Percentiles rank a stretch among this genome's conserved stretches.
phyloP scores from a whole-genome alignment of 2,113 vertebrate genomes.

The Actinemys pallida region DNA sequence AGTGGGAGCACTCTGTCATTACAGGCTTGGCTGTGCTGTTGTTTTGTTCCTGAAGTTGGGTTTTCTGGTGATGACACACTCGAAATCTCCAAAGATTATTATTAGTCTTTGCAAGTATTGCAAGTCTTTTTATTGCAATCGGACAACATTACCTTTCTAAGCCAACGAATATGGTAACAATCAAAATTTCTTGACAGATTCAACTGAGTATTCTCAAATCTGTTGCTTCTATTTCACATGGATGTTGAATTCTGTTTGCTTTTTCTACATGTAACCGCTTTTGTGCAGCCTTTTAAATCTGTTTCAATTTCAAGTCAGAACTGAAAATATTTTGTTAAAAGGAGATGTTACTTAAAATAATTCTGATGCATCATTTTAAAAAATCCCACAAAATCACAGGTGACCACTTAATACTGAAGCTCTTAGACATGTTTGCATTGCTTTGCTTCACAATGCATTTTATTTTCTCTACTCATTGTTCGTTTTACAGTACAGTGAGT shows the following conservation, averaged over 20 bases:
- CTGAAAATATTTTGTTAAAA: conserved; percentile 46
- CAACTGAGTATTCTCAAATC: conserved; percentile 29
- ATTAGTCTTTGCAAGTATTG: conserved; percentile 3
- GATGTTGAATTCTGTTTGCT: conserved; percentile 10
- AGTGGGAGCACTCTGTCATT: not conserved
- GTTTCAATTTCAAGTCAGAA: conserved; percentile 48
- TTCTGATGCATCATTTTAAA: conserved; percentile 43
- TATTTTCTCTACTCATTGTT: conserved; percentile 69
- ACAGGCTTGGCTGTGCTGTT: not conserved
- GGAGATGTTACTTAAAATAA: conserved; percentile 47
- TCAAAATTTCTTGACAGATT: conserved; percentile 11
- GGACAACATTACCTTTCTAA: not conserved
- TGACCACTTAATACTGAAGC: conserved; percentile 65
- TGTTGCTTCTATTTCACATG: conserved; percentile 36
- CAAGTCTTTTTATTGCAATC: not conserved
- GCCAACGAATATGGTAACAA: not conserved
- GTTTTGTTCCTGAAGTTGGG: conserved; percentile 23
- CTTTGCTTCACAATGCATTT: conserved; percentile 62
- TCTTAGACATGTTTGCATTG: conserved; percentile 62
- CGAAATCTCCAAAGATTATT: not conserved
- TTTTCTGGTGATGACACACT: conserved; percentile 7
- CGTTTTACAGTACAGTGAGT: conserved; percentile 58
- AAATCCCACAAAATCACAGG: conserved; percentile 63
- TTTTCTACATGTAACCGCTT: not conserved
- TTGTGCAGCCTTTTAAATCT: conserved; percentile 44